Percentiles rank a stretch among this genome's conserved stretches.
Evolutionary conservation across 1,140 invertebrate species (phyloP).

Genomic region (Drosophila truncata): DNA sequence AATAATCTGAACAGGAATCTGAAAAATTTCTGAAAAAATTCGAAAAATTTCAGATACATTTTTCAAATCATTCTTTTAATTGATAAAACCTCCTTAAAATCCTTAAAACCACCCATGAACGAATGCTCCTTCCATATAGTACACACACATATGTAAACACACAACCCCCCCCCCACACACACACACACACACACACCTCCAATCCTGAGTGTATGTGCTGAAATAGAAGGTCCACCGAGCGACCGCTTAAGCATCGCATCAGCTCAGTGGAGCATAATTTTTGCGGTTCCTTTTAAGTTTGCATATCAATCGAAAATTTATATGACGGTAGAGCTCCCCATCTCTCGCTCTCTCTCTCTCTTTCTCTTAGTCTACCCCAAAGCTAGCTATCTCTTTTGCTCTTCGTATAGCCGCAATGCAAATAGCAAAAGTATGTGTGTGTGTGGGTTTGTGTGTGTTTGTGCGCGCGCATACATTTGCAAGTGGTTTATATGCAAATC

Average conservation of each 20-base stretch:
- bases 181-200: slow-evolving; percentile 6
- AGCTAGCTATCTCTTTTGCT: background rate
- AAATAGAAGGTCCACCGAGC: slow-evolving; percentile 45
- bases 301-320: slow-evolving; percentile 85
- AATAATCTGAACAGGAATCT: no score
- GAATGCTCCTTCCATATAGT: background rate
- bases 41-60: no score
- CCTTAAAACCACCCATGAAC: slow-evolving; percentile 16
- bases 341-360: background rate
- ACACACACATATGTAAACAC: slow-evolving; percentile 3
- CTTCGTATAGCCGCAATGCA: slow-evolving; percentile 52
- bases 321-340: slow-evolving; percentile 70
- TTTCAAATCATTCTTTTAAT: no score
- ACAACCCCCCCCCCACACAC: background rate
- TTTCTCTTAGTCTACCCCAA: background rate
- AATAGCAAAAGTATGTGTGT: slow-evolving; percentile 55
- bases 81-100: background rate
- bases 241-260: slow-evolving; percentile 43
- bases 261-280: slow-evolving; percentile 83
- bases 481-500: slow-evolving; percentile 83
- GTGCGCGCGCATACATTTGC: slow-evolving; percentile 79
- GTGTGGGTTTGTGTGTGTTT: slow-evolving; percentile 38
- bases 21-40: no score
- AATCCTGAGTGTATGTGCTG: background rate
- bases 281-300: slow-evolving; percentile 85